Percentiles rank a stretch among this genome's conserved stretches.
Conservation (phyloP, 92 coral and sea anemone genomes). For the Isaurus tuberculatus region DNA sequence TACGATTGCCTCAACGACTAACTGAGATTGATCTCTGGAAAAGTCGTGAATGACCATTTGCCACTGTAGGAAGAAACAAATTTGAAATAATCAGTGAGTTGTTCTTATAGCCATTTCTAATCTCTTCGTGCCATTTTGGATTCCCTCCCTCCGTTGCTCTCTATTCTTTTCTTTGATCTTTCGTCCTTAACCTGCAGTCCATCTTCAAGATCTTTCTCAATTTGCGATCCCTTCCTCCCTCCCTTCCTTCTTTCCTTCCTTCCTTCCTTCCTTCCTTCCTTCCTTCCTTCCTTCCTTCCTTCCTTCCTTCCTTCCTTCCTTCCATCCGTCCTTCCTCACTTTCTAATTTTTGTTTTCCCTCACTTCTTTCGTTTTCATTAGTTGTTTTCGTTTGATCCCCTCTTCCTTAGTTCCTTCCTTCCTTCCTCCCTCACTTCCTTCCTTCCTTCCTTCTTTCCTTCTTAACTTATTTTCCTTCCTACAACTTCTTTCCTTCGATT, state of each 20-base stretch:
- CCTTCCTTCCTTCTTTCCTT: too few relatives aligned
- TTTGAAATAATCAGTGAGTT: background rate
- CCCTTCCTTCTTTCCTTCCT: background rate
- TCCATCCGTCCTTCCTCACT: background rate
- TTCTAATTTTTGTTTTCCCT: background rate
- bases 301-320: background rate
- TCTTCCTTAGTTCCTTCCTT: too few relatives aligned
- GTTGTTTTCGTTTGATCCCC: too few relatives aligned
- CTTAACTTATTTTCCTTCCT: background rate
- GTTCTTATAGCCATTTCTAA: background rate
- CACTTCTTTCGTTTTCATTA: background rate
- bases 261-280: background rate
- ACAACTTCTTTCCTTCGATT: too few relatives aligned
- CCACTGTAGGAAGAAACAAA: slow-evolving; percentile 69
- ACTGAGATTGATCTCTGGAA: slow-evolving; percentile 80
- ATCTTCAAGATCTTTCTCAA: background rate
- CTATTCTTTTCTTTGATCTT: background rate
- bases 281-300: background rate
- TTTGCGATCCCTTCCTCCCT: background rate
- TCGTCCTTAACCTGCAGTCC: background rate
- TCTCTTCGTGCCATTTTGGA: background rate
- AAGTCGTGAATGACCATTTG: slow-evolving; percentile 98
- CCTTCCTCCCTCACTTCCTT: too few relatives aligned
- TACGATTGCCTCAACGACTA: slow-evolving; percentile 91
- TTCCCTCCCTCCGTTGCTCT: background rate